Evolutionary conservation across 2,888 invertebrate genomes (phyloP), one percentile per base, ranked within the genome.

Genomic region (Lasioglossum marginatum): DNA sequence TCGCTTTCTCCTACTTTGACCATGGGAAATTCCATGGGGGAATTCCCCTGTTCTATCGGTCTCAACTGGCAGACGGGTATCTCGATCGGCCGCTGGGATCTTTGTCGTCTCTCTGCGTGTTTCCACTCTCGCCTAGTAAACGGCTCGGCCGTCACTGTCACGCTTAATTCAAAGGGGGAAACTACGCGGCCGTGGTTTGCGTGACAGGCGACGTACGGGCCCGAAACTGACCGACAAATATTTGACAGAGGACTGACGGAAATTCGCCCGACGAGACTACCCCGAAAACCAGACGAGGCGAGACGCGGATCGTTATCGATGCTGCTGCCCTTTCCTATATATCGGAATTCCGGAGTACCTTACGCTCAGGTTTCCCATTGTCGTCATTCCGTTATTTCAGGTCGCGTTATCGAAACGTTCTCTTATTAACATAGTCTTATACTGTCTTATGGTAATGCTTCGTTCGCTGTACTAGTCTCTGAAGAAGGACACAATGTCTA

Each of bases 221-320:
- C 23, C n/a, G 40, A 60, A 57, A 76, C 8, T 60, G 84, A 45
- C 48, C 74, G 77, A 80, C 77, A 60, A 78, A 81, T 74, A 85
- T 86, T 81, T 85, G 86, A 81, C 86, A 85, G 75, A 27, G 12
- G 34, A 77, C 74, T 75, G 85, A 82, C 82, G 37, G 86, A 72
- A 83, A 87, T 6, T 86, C 86, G 82, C 78, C 68, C 71, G 77
- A 43, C 43, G 70, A 34, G 77, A 48, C 34, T 77, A 14, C 43
- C 31, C 66, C 5, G 19, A 34, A 66, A 66, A 63, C 63, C 5
- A 66, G 19, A 66, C 34, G 4, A 27, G 27, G 16, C 78, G 63
- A 74, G 73, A 79, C 70, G 16, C 81, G 81, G 48, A 81, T 77
- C 74, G 81, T 77, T 78, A 79, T 83, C 82, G 77, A 82, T 83